Conservation (phyloP, 2,888 invertebrate genomes). For the Scrobipalpa costella region DNA sequence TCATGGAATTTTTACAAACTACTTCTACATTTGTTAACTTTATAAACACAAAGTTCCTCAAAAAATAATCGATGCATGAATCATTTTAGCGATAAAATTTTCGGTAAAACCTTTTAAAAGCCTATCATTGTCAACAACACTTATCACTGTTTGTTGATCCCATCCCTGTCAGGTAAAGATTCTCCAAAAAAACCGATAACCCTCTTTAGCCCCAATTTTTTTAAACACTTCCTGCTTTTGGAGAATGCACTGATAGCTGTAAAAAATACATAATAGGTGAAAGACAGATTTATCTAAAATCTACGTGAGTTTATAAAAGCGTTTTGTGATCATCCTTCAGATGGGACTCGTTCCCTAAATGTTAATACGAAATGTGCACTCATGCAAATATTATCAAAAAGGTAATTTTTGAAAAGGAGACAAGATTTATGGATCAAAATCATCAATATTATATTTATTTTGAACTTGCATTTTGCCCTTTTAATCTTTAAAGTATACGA, state of each 20-base stretch:
- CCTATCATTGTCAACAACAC: slow-evolving; percentile 24
- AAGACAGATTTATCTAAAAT: slow-evolving; percentile 19
- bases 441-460: no score
- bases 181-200: slow-evolving; percentile 17
- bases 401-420: slow-evolving; percentile 1
- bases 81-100: slow-evolving; percentile 7
- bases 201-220: slow-evolving; percentile 21
- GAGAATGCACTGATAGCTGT: slow-evolving; percentile 20
- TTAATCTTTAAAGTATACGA: no score
- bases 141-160: slow-evolving; percentile 23
- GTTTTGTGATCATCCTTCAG: slow-evolving; percentile 20
- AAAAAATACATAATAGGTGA: slow-evolving; percentile 12
- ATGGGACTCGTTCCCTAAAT: neutral
- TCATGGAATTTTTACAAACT: neutral
- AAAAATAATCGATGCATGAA: slow-evolving; percentile 6
- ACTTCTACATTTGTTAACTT: neutral
- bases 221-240: slow-evolving; percentile 18
- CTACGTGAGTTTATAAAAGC: slow-evolving; percentile 24
- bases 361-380: slow-evolving; percentile 8
- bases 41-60: neutral
- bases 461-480: no score
- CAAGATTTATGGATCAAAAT: slow-evolving; percentile 1
- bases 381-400: slow-evolving; percentile 14
- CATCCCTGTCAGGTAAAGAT: slow-evolving; percentile 22
- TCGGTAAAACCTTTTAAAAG: slow-evolving; percentile 18